A percentile compares a stretch with the other conserved stretches of the same genome.
phyloP scores from a whole-genome alignment of 2,113 vertebrate genomes.

The Chionodraco myersi region DNA sequence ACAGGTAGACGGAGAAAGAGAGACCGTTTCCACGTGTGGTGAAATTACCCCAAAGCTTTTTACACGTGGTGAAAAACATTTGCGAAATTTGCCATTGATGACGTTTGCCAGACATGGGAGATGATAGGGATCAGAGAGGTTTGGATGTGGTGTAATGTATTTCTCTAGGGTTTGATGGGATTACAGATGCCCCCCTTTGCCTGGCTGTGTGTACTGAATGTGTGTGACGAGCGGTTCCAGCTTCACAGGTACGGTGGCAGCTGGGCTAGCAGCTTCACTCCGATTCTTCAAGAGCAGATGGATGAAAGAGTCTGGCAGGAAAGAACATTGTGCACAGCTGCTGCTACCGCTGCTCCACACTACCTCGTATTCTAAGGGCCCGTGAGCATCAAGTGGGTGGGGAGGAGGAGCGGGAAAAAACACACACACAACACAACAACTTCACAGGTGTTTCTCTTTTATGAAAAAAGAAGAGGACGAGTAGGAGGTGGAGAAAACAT shows the following conservation, averaged over 20 bases:
- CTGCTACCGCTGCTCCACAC: conserved; percentile 63
- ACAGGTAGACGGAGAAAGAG: conserved; percentile 7
- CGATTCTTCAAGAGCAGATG: conserved; percentile 66
- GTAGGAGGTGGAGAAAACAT: conserved; percentile 39
- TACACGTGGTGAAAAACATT: conserved; percentile 32
- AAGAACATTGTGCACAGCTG: conserved; percentile 71
- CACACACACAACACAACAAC: conserved; percentile 69
- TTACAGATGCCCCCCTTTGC: conserved; percentile 35
- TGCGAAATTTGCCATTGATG: conserved; percentile 38
- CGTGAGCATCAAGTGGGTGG: conserved; percentile 65
- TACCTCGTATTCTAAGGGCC: conserved; percentile 50
- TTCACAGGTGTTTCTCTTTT: conserved; percentile 72
- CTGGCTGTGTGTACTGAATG: conserved; percentile 32
- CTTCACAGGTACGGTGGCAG: conserved; percentile 67
- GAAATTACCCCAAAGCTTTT: conserved; percentile 82
- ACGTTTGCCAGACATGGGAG: conserved; percentile 28
- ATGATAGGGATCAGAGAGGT: conserved; percentile 38
- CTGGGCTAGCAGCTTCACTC: conserved; percentile 65
- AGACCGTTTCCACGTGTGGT: conserved; percentile 82
- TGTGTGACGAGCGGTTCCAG: conserved; percentile 36
- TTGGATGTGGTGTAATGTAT: conserved; percentile 42
- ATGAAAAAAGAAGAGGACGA: conserved; percentile 63
- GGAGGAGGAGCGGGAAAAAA: not conserved
- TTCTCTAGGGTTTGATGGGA: conserved; percentile 64
- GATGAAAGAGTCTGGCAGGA: conserved; percentile 70